phyloP scores from a whole-genome alignment of 2,797 vertebrate species.

The Platyrinchus mystaceus region DNA sequence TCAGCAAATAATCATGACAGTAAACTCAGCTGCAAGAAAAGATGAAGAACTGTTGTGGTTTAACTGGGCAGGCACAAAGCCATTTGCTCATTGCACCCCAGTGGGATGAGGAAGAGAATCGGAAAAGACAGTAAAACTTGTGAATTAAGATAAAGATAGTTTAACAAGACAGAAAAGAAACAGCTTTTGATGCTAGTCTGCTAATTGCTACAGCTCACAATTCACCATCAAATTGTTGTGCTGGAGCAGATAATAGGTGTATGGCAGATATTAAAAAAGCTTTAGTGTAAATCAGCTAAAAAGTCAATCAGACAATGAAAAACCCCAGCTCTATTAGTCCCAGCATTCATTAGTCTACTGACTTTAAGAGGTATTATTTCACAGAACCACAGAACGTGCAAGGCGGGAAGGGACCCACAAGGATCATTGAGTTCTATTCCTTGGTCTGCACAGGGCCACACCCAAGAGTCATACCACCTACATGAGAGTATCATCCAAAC shows the following conservation, averaged over 20 bases:
- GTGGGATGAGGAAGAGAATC: not conserved
- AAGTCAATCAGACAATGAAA: not conserved
- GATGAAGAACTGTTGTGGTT: not conserved
- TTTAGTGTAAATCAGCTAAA: not conserved
- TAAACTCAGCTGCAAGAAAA: not conserved
- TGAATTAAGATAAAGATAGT: not conserved
- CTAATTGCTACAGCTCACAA: not conserved
- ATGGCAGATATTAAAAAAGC: not conserved
- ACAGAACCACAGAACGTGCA: not conserved
- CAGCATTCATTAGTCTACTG: not conserved
- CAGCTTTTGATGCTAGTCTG: not conserved
- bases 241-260: not conserved
- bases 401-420: not conserved
- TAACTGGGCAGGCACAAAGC: not conserved
- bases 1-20: not conserved
- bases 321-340: not conserved
- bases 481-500: not conserved
- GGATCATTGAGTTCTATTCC: not conserved
- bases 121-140: not conserved
- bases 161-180: not conserved
- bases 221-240: not conserved
- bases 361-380: not conserved
- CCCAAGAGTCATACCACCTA: not conserved
- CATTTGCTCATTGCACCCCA: not conserved
- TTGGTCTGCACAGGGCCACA: not conserved